Base-by-base conservation (phyloP, 2,888 invertebrate species). In the Ecliptopera silaceata region DNA sequence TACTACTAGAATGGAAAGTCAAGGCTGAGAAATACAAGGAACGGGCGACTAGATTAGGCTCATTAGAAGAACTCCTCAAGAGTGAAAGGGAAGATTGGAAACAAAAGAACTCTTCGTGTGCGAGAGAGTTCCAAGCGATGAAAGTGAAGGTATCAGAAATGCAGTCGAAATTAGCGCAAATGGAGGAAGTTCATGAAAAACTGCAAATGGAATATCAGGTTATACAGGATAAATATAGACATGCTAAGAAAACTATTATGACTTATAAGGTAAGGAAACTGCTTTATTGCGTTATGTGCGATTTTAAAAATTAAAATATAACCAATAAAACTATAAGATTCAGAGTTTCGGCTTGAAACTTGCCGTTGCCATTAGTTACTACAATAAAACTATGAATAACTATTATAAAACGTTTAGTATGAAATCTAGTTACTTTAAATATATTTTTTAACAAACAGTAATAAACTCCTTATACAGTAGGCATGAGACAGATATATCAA, bases 171-270 rank as follows among this genome's bases (percentile, higher is more conserved):
- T 84, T 93, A 34, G 66, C 82, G 1, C 88, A 89, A 41, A 77
- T 93, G 50, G 89, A 88, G 46, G 75, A 86, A 36, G 78, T 77
- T 31, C 82, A 78, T 61, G 79, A 79, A 2, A 81, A 78, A 17
- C 34, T 88, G 32, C 82, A 87, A 36, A 64, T 76, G 0, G 93
- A 93, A 43, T 78, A 93, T 49, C 83, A 90, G 17, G 72, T 79
- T 6, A 60, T 94, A 20, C 92, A 92, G 50, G 92, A 92, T 8
- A 94, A 94, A 68, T 94, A 94, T 71, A 92, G 92, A 68, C 92
- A 92, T 51, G 93, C 93, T 1, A 94, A 94, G 75, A 92, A 93
- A 70, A 93, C 92, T 26, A 92, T 93, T 26, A 83, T 83, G 18
- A 94, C 94, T 72, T 94, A 94, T 71, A 94, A 94, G 91, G 93